A percentile compares a stretch with the other conserved stretches of the same genome.
Conservation (phyloP, 2,113 vertebrate species). For the Lampris megalopsis region DNA sequence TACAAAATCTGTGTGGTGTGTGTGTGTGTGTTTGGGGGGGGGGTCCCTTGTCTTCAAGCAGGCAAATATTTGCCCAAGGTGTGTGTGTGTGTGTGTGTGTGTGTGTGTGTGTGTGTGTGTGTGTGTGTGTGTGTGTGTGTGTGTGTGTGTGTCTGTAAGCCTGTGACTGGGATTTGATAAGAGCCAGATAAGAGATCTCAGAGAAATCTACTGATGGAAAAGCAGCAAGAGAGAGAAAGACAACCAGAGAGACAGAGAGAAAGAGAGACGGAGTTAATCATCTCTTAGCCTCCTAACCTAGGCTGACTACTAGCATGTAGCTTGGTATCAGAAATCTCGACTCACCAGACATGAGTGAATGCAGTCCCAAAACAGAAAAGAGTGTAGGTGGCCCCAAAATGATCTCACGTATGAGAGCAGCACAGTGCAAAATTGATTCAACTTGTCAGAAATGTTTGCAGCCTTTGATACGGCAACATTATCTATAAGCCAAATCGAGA, state of each 20-base stretch:
- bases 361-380: slow-evolving; percentile 47
- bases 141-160: slow-evolving; percentile 62
- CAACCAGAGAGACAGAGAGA: too few species aligned
- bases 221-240: slow-evolving; percentile 64
- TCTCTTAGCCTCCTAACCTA: slow-evolving; percentile 71
- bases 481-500: too few species aligned
- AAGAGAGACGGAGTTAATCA: slow-evolving; percentile 77
- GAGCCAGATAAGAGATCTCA: slow-evolving; percentile 76
- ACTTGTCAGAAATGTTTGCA: too few species aligned
- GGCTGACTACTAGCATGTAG: slow-evolving; percentile 53
- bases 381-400: too few species aligned
- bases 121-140: slow-evolving; percentile 17
- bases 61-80: slow-evolving; percentile 79
- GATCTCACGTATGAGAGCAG: too few species aligned
- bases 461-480: too few species aligned
- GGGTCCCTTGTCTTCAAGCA: slow-evolving; percentile 61
- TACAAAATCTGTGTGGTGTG: neutral
- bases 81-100: slow-evolving; percentile 62
- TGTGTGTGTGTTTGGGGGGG: slow-evolving; percentile 16
- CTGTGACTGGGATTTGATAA: slow-evolving; percentile 70
- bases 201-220: slow-evolving; percentile 70
- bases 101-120: slow-evolving; percentile 21
- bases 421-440: too few species aligned
- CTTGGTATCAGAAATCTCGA: slow-evolving; percentile 72
- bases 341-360: slow-evolving; percentile 65